Conservation (phyloP, 2,113 vertebrate genomes). For the Sprattus sprattus region DNA sequence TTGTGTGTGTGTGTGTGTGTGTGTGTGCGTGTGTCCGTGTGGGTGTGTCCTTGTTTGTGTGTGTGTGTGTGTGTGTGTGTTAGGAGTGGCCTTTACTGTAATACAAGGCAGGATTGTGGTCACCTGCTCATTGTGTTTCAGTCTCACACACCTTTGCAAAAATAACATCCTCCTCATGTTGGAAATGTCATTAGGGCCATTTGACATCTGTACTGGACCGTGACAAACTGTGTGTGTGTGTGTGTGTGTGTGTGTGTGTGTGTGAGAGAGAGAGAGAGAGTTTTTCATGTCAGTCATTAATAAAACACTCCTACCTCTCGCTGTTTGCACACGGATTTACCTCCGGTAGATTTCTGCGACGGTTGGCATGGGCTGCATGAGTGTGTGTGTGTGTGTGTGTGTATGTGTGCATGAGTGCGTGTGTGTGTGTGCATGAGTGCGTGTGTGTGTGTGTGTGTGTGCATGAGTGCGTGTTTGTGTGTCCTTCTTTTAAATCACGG, state of each 20-base stretch:
- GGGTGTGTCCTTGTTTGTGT: constrained; percentile 15
- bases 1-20: constrained; percentile 17
- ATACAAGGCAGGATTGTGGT: neutral
- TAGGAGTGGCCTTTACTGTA: neutral
- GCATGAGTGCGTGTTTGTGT: no score
- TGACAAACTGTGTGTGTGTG: constrained; percentile 6
- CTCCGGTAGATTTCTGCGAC: neutral
- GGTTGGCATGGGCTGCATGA: neutral
- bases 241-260: constrained; percentile 1
- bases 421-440: neutral
- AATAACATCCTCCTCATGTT: neutral
- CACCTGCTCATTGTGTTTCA: neutral
- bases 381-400: neutral
- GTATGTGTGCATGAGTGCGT: neutral
- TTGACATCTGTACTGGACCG: neutral
- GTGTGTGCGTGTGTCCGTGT: neutral
- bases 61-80: constrained; percentile 15
- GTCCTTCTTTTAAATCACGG: neutral
- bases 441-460: neutral
- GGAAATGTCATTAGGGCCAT: neutral
- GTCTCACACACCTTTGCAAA: neutral
- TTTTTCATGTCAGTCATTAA: neutral
- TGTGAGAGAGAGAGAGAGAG: neutral
- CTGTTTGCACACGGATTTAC: neutral
- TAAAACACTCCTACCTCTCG: neutral